A percentile compares a stretch with the other conserved stretches of the same genome.
These are phyloP conservation scores for Drosophila meridionalis DNA, from an alignment of 2,888 invertebrate genomes.

Conservation along the genomic window DNA sequence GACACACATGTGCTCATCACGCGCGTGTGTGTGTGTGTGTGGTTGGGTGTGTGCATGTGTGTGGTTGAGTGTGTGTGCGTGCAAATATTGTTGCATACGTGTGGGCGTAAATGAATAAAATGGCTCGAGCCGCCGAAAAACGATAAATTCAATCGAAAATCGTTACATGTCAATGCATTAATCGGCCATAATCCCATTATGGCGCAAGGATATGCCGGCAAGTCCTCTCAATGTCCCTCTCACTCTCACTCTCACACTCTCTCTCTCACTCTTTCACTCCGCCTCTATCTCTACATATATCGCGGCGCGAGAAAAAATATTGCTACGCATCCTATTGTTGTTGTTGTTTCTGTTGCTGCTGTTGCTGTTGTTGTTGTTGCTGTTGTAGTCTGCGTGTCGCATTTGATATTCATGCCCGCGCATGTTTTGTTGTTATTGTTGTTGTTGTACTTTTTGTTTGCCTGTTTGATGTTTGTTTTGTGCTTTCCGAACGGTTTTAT, in stretches of 20 bases:
- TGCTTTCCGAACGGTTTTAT: constrained; percentile 81
- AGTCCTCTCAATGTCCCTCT: constrained; percentile 34
- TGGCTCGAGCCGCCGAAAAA: constrained; percentile 81
- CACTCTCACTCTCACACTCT: constrained; percentile 10
- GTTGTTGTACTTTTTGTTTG: constrained; percentile 72
- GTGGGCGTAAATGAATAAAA: constrained; percentile 83
- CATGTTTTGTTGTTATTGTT: constrained; percentile 63
- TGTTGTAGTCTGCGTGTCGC: constrained; percentile 63
- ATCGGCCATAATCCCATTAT: constrained; percentile 86
- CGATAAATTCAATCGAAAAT: constrained; percentile 85
- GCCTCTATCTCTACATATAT: constrained; percentile 32
- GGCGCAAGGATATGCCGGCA: constrained; percentile 81
- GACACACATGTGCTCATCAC: constrained; percentile 50
- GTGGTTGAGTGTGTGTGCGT: constrained; percentile 30
- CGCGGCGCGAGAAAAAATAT: constrained; percentile 79
- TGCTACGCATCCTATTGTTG: constrained; percentile 76
- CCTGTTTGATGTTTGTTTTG: constrained; percentile 81
- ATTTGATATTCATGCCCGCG: constrained; percentile 71
- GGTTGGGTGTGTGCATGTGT: constrained; percentile 7
- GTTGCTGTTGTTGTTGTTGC: constrained; percentile 38
- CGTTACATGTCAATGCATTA: constrained; percentile 86
- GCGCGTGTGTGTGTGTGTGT: constrained; percentile 3
- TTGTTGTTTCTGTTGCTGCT: constrained; percentile 57
- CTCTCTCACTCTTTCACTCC: constrained; percentile 11
- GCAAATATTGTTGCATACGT: constrained; percentile 80